Conservation (phyloP, 2,888 invertebrate genomes). For the Mesodorylaimus sp. region DNA sequence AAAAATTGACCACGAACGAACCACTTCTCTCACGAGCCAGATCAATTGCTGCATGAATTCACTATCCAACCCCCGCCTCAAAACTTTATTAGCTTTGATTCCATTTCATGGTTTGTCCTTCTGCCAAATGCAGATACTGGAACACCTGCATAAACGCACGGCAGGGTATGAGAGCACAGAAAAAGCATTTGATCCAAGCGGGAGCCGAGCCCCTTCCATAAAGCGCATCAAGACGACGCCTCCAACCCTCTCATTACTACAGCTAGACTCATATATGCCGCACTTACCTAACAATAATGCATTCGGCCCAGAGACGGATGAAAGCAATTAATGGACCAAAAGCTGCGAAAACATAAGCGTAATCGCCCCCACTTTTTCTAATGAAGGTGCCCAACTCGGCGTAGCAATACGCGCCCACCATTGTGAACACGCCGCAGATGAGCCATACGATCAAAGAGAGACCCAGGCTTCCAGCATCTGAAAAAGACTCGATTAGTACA, state of each 20-base stretch:
- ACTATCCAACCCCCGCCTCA: no score
- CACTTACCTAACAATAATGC: conserved; percentile 46
- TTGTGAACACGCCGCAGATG: conserved; percentile 75
- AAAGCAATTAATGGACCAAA: conserved; percentile 92
- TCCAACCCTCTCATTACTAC: not conserved
- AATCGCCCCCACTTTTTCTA: conserved; percentile 63
- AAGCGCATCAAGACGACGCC: not conserved
- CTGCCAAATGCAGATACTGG: no score
- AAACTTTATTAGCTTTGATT: no score
- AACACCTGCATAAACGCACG: no score
- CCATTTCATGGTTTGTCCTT: no score
- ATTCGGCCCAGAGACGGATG: conserved; percentile 87
- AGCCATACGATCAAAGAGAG: conserved; percentile 80
- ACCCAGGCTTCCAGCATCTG: conserved; percentile 59
- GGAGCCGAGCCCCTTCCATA: no score
- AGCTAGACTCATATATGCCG: not conserved
- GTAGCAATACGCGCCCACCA: conserved; percentile 94
- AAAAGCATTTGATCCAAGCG: no score
- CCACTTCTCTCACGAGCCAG: no score
- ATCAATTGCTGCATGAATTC: no score
- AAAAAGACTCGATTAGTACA: no score
- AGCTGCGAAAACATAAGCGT: conserved; percentile 92
- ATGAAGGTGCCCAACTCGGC: conserved; percentile 73
- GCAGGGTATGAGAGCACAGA: no score
- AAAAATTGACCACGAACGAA: no score